Evolutionary conservation across 2,888 invertebrate genomes (phyloP).

Genomic region (Amiota mariae): DNA sequence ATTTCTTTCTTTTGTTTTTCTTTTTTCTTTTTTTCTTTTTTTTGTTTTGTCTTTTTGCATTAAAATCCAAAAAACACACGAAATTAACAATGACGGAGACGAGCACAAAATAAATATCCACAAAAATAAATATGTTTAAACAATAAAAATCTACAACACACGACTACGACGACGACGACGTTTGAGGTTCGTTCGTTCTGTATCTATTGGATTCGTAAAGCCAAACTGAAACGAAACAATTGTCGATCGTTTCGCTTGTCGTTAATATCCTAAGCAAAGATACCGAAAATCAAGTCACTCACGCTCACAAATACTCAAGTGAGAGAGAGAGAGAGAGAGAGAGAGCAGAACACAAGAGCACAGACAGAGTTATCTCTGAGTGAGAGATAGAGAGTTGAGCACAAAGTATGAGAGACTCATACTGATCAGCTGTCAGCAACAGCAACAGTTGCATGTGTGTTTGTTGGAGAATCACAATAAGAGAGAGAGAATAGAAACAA

Average conservation of each 20-base stretch:
- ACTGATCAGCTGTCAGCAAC: conserved; percentile 48
- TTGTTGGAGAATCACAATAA: conserved; percentile 35
- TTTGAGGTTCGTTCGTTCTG: conserved; percentile 58
- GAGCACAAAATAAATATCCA: no score
- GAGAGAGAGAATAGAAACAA: conserved; percentile 10
- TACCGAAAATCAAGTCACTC: conserved; percentile 49
- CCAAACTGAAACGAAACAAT: conserved; percentile 72
- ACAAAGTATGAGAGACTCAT: conserved; percentile 11
- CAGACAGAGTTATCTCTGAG: not conserved
- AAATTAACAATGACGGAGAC: conserved; percentile 30
- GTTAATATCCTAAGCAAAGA: conserved; percentile 65
- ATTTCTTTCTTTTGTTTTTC: not conserved
- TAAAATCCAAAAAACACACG: conserved; percentile 34
- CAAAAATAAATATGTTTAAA: conserved; percentile 26
- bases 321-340: conserved; percentile 1
- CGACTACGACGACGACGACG: conserved; percentile 29
- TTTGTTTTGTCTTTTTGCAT: conserved; percentile 3
- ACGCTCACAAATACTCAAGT: conserved; percentile 35
- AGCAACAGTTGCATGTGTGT: conserved; percentile 26
- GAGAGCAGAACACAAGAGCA: conserved; percentile 17
- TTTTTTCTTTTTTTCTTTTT: not conserved
- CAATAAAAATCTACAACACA: conserved; percentile 48
- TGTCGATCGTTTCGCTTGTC: conserved; percentile 60
- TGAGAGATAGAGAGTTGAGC: conserved; percentile 34
- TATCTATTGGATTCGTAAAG: conserved; percentile 71